A percentile compares a stretch with the other conserved stretches of the same genome.
Evolutionary conservation across 2,888 invertebrate genomes (phyloP).

Genomic region (Boloria euphrosyne): DNA sequence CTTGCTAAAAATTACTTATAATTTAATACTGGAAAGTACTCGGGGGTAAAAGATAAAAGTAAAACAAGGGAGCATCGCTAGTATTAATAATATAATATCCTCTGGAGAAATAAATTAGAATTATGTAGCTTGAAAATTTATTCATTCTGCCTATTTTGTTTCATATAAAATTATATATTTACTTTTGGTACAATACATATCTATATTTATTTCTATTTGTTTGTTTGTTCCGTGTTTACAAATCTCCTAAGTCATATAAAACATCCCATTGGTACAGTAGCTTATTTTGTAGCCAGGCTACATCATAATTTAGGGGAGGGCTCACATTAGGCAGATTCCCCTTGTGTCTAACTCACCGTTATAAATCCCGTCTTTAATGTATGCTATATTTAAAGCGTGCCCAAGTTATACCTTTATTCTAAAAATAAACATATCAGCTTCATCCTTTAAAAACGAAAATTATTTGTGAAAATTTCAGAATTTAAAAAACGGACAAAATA

Average conservation of each 20-base stretch:
- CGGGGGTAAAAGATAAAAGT: too few relatives aligned
- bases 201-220: neutral
- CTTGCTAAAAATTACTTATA: too few relatives aligned
- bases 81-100: too few relatives aligned
- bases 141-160: too few relatives aligned
- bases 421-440: slow-evolving; percentile 1
- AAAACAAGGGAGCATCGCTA: too few relatives aligned
- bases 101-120: too few relatives aligned
- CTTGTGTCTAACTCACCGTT: slow-evolving; percentile 18
- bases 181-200: neutral
- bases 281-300: slow-evolving; percentile 9
- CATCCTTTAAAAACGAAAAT: neutral
- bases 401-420: slow-evolving; percentile 6
- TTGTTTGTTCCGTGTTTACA: neutral
- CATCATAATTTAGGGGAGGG: slow-evolving; percentile 14
- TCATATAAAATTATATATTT: too few relatives aligned
- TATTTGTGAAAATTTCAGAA: too few relatives aligned
- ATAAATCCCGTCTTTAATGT: slow-evolving; percentile 14
- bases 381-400: slow-evolving; percentile 17
- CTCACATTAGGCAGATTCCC: slow-evolving; percentile 19
- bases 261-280: neutral
- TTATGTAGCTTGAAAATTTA: too few relatives aligned
- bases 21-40: too few relatives aligned
- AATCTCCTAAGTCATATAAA: neutral
- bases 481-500: slow-evolving; percentile 1